phyloP scores from a whole-genome alignment of 2,888 invertebrate genomes.

The Belgica antarctica region DNA sequence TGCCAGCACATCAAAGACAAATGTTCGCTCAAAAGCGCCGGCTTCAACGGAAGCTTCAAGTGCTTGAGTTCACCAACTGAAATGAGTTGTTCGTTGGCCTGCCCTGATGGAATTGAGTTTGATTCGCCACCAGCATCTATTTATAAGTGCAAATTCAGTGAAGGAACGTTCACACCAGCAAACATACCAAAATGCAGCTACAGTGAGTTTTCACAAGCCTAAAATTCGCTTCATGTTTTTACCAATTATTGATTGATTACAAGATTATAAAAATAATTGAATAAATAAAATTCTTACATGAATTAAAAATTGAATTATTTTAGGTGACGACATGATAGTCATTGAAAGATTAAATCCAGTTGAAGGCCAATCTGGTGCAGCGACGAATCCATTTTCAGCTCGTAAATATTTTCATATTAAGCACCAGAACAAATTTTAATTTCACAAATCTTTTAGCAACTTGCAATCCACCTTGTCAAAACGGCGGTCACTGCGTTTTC shows the following conservation, averaged over 20 bases:
- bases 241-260: too few species aligned
- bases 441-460: slow-evolving; percentile 57
- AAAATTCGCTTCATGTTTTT: too few species aligned
- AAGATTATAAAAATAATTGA: too few species aligned
- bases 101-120: slow-evolving; percentile 66
- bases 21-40: slow-evolving; percentile 65
- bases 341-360: background rate
- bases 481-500: slow-evolving; percentile 78
- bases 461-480: slow-evolving; percentile 70
- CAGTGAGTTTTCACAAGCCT: slow-evolving; percentile 10
- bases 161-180: background rate
- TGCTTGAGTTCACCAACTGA: background rate
- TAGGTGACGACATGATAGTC: slow-evolving; percentile 31
- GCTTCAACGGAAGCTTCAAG: slow-evolving; percentile 29
- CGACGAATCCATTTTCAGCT: too few species aligned
- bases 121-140: slow-evolving; percentile 67
- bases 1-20: slow-evolving; percentile 68
- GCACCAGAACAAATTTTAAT: too few species aligned
- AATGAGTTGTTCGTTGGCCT: slow-evolving; percentile 63
- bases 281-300: too few species aligned
- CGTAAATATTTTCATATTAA: too few species aligned
- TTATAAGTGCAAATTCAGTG: slow-evolving; percentile 61
- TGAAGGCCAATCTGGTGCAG: background rate
- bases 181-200: slow-evolving; percentile 28
- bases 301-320: too few species aligned